A percentile compares a stretch with the other conserved stretches of the same genome.
Conservation (phyloP, 2,888 invertebrate species). For the Spisula subtruncata region DNA sequence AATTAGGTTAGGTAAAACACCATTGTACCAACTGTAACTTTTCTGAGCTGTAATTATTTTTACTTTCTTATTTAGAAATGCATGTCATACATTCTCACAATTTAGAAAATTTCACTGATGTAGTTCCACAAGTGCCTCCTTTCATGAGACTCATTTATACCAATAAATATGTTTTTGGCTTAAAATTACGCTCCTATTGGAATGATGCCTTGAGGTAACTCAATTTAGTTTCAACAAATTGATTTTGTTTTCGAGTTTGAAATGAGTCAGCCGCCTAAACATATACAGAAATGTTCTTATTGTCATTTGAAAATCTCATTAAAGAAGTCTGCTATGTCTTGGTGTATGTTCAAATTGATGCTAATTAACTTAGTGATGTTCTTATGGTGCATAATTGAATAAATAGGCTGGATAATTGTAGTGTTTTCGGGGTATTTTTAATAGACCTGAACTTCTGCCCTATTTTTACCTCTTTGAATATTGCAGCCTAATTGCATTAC, state of each 20-base stretch:
- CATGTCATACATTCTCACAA: not conserved
- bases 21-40: not conserved
- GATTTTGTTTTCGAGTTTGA: constrained; percentile 17
- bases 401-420: too few relatives aligned
- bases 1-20: not conserved
- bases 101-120: not conserved
- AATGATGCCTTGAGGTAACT: constrained; percentile 19
- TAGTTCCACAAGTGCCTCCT: not conserved
- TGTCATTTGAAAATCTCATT: constrained; percentile 9
- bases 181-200: constrained; percentile 6
- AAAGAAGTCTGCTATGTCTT: not conserved
- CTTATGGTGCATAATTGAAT: too few relatives aligned
- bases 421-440: too few relatives aligned
- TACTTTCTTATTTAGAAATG: not conserved
- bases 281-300: constrained; percentile 9
- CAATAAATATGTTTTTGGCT: constrained; percentile 26
- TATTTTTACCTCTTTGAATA: too few relatives aligned
- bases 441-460: too few relatives aligned
- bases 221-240: constrained; percentile 21
- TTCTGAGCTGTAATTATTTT: not conserved
- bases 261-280: constrained; percentile 12
- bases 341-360: not conserved
- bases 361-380: not conserved
- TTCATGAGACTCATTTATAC: not conserved
- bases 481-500: too few relatives aligned